These are phyloP conservation scores for Salvator merianae DNA, from an alignment of 2,113 vertebrate species.

Conservation along the genomic window DNA sequence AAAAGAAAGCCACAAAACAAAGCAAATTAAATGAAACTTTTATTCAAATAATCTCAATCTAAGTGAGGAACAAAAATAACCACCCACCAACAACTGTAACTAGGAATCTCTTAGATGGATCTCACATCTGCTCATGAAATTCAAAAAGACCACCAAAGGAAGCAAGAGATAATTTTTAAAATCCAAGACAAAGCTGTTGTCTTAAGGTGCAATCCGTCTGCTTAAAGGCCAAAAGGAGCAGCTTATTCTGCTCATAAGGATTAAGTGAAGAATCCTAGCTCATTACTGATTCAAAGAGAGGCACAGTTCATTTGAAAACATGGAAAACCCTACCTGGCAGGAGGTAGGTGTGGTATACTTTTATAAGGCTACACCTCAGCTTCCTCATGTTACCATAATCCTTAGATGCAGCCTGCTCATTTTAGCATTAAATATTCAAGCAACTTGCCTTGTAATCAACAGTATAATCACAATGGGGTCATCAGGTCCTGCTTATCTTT, in stretches of 20 bases:
- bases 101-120: constrained; percentile 8
- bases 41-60: constrained; percentile 47
- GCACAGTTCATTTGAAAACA: not conserved
- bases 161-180: not conserved
- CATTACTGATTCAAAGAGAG: not conserved
- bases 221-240: not conserved
- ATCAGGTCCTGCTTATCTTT: constrained; percentile 29
- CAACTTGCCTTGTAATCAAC: constrained; percentile 69
- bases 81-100: not conserved
- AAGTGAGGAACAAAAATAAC: not conserved
- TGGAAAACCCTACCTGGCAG: constrained; percentile 31
- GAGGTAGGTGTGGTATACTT: constrained; percentile 46
- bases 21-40: constrained; percentile 59
- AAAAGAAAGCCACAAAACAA: constrained; percentile 60
- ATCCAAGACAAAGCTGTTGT: constrained; percentile 8
- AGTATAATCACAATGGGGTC: constrained; percentile 38
- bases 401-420: constrained; percentile 42
- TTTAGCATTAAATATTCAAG: constrained; percentile 72
- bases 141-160: not conserved
- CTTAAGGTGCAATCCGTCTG: constrained; percentile 13
- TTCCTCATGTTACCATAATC: constrained; percentile 62
- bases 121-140: constrained; percentile 19
- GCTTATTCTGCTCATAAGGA: not conserved
- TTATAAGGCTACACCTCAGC: constrained; percentile 44
- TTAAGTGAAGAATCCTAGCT: constrained; percentile 12